Evolutionary conservation across 2,113 vertebrate genomes (phyloP), one percentile per base, ranked within the genome.

Genomic region (Callorhinus ursinus): DNA sequence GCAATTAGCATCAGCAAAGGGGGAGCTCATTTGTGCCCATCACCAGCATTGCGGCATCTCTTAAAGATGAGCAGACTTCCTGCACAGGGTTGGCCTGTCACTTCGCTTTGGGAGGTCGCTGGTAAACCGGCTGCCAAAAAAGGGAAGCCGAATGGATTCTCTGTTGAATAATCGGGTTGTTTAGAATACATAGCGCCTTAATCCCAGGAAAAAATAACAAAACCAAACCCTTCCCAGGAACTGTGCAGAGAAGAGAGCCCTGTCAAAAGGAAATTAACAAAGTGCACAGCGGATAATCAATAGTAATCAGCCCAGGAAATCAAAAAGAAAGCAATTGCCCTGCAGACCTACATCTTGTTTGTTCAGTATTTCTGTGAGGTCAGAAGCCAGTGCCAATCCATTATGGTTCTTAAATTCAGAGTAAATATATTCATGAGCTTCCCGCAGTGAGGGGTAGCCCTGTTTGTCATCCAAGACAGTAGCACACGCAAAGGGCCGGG

Each of bases 251-350:
- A 94, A 94, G 93, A 77, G 63, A 88, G n/a, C 87, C 82, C 82
- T 15, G 80, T 82, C 76, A 31, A 86, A 77, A 95, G 86, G 81
- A 96, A 97, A 96, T 97, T 74, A 97, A 89, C 96, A 84, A 85
- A 97, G 91, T 61, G 33, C 83, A 31, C 61, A 80, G 67, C 76
- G 72, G 96, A 95, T 96, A 93, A 97, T 98, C 98, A 85, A 98
- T 97, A 97, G 87, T 39, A 51, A 97, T 95, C 96, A 97, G 82
- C 96, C 93, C 42, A 72, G 91, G 76, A 96, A 90, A 97, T 98
- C 93, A 97, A 77, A 97, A 93, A 77, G 94, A 84, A 90, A 92
- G 94, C 90, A 46, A 95, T 31, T 74, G 74, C 89, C 86, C 91
- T 4, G 72, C 22, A 92, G 97, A 93, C 93, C 93, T 71, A 94